Base-by-base conservation (phyloP, 2,888 invertebrate species). In the Oxycera nigricornis region DNA sequence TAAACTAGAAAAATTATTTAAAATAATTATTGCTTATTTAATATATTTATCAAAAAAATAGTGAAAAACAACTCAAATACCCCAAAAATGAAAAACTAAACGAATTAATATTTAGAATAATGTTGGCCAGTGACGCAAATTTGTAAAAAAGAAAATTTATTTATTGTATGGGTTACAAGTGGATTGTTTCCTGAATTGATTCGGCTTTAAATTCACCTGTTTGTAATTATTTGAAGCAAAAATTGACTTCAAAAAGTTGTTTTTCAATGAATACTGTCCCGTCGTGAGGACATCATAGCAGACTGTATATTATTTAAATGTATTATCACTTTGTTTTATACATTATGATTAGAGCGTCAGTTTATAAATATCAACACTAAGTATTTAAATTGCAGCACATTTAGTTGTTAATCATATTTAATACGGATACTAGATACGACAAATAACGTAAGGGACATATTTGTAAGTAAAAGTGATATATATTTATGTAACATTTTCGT, bases 1-100 rank as follows among this genome's bases (percentile, higher is more conserved):
- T 31, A 31, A 55, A 52, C 30, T 55, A 70, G 55, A 55, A 70
- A 68, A 70, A 70, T 70, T 70, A 70, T 70, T 70, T 70, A 70
- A 70, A 70, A 70, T 70, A 70, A 70, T 70, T 70, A 70, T 70
- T 70, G 55, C 52, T 55, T 70, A 70, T 70, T 70, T 70, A 70
- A 70, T 31, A 24, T 70, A 70, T 70, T 70, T 70, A 70, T 70
- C 20, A 30, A 31, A 59, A 46, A 67, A 46, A 22, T 39, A 22
- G 9, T 28, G 20, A 59, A 28, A 41, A 57, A 72, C 24, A 24
- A 4, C 4, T 39, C 26, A 59, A 59, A 59, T n/a, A n/a, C n/a
- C 20, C 39, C 14, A 41, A 72, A 57, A 59, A n/a, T 39, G 20
- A 31, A 59, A 57, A 41, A 61, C 1, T 17, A 30, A 65, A 65